phyloP scores from a whole-genome alignment of 2,797 vertebrate species.

The Cuniculus paca region DNA sequence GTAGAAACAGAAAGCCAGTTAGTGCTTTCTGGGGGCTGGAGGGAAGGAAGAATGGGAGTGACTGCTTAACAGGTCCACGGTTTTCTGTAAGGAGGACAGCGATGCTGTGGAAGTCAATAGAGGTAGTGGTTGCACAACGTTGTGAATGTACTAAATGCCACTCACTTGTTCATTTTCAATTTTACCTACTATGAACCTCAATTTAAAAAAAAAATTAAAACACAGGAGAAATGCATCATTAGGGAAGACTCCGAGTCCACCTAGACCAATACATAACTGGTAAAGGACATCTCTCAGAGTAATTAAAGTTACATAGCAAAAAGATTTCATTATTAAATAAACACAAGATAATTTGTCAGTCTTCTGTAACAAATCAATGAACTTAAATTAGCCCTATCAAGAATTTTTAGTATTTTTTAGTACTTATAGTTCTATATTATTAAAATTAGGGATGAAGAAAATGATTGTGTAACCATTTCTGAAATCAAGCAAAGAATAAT shows the following conservation, averaged over 20 bases:
- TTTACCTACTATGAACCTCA: background rate
- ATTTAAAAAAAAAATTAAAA: background rate
- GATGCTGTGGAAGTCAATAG: background rate
- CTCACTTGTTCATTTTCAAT: background rate
- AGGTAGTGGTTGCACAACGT: background rate
- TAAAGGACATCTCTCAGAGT: background rate
- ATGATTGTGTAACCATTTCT: background rate
- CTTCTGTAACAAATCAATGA: background rate
- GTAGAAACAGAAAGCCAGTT: background rate
- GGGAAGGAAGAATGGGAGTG: background rate
- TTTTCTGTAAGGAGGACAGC: background rate
- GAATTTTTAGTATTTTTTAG: background rate
- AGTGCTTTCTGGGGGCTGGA: background rate
- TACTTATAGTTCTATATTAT: background rate
- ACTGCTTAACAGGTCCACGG: background rate
- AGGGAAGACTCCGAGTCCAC: background rate
- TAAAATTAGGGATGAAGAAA: background rate
- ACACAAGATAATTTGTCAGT: background rate
- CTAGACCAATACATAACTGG: background rate
- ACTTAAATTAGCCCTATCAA: background rate
- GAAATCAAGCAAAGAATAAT: background rate
- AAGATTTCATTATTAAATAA: background rate
- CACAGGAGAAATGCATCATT: background rate
- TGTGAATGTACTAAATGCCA: background rate
- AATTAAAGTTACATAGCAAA: background rate